Conservation (phyloP, 2,113 vertebrate species). For the Castor canadensis region DNA sequence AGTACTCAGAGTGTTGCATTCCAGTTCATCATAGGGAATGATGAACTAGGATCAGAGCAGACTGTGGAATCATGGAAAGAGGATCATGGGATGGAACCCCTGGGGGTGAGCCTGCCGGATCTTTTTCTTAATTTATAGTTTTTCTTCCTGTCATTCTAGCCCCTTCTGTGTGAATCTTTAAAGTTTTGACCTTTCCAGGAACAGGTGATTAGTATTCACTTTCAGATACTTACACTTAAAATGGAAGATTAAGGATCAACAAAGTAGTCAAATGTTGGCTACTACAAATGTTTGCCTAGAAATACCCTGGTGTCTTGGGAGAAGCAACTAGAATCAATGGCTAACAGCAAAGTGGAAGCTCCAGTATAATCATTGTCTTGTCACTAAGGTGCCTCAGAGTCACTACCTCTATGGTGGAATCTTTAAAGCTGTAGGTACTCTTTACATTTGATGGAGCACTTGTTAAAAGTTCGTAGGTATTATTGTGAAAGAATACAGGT, state of each 20-base stretch:
- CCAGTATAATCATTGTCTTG: background rate
- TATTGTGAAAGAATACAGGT: background rate
- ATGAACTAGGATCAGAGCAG: background rate
- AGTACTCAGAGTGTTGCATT: background rate
- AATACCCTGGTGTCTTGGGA: background rate
- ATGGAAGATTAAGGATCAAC: constrained; percentile 43
- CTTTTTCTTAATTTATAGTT: background rate
- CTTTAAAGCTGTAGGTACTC: background rate
- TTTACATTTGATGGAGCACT: background rate
- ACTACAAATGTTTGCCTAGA: background rate
- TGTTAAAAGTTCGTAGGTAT: background rate
- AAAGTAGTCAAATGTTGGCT: background rate
- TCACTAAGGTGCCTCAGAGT: background rate
- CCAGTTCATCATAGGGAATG: background rate
- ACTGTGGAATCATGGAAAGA: background rate
- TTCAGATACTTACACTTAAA: background rate
- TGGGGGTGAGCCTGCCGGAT: background rate
- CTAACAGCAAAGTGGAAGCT: background rate
- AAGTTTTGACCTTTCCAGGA: constrained; percentile 32
- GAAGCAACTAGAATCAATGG: background rate
- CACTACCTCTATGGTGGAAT: background rate
- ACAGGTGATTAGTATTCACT: constrained; percentile 16
- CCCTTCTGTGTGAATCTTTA: background rate
- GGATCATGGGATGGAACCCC: background rate
- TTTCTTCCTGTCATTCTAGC: background rate